Percentiles rank a stretch among this genome's conserved stretches.
phyloP scores from a whole-genome alignment of 2,113 vertebrate species.

The Ophthalmolycus amberensis region DNA sequence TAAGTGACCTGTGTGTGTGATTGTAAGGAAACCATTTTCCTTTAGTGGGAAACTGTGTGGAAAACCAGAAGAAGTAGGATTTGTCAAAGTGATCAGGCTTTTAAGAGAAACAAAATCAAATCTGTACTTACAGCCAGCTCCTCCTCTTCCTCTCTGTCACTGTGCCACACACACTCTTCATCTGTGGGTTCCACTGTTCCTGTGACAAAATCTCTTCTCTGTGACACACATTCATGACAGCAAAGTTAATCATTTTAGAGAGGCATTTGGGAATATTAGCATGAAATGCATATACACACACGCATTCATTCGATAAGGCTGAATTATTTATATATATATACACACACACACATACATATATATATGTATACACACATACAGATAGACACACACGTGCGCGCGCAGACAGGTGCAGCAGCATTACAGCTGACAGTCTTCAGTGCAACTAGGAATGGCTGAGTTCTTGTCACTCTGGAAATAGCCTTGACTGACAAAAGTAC shows the following conservation, averaged over 20 bases:
- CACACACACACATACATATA: no score
- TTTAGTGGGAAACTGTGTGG: neutral
- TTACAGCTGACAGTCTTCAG: slow-evolving; percentile 66
- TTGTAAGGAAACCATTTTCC: neutral
- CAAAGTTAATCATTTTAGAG: slow-evolving; percentile 4
- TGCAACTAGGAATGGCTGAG: slow-evolving; percentile 52
- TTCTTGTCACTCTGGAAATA: slow-evolving; percentile 79
- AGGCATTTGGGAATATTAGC: neutral
- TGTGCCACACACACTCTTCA: slow-evolving; percentile 94
- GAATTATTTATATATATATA: neutral
- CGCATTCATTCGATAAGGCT: neutral
- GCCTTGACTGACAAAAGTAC: slow-evolving; percentile 65
- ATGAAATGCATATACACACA: slow-evolving; percentile 10
- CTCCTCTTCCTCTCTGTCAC: slow-evolving; percentile 93
- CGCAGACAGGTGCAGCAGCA: slow-evolving; percentile 65
- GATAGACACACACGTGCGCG: neutral
- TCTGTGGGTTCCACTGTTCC: slow-evolving; percentile 93
- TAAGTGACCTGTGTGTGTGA: neutral
- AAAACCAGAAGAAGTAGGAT: neutral
- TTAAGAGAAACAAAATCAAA: slow-evolving; percentile 2
- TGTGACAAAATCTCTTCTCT: slow-evolving; percentile 92
- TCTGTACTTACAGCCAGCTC: slow-evolving; percentile 89
- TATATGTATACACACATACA: no score
- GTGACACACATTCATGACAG: slow-evolving; percentile 23
- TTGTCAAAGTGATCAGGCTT: neutral